A percentile compares a stretch with the other conserved stretches of the same genome.
Evolutionary conservation across 1,140 invertebrate genomes (phyloP).

Genomic region (Bicyclus anynana): DNA sequence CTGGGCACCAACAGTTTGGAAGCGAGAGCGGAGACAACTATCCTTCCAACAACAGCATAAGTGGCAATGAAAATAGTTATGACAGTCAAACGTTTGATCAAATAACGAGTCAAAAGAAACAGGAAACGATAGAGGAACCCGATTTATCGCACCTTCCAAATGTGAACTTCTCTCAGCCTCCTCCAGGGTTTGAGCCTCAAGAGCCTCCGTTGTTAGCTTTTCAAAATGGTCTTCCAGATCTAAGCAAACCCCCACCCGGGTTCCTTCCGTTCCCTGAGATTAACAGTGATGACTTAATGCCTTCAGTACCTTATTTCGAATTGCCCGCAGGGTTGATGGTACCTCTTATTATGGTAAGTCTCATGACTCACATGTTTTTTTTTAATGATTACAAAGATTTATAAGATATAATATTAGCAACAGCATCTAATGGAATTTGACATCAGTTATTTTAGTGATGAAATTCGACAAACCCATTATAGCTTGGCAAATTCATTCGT

Average conservation of each 20-base stretch:
- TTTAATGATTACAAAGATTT: too few relatives aligned
- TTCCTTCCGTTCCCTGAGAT: conserved; percentile 79
- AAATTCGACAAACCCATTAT: too few relatives aligned
- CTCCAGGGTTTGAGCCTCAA: conserved; percentile 76
- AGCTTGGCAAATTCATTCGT: too few relatives aligned
- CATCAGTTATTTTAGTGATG: too few relatives aligned
- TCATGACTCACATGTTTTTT: too few relatives aligned
- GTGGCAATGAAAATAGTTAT: conserved; percentile 68
- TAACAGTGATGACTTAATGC: conserved; percentile 86
- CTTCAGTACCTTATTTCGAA: conserved; percentile 96
- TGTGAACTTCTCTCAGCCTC: conserved; percentile 78
- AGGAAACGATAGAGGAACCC: conserved; percentile 50
- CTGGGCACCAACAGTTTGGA: conserved; percentile 54
- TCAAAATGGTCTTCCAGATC: conserved; percentile 83
- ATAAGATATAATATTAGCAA: too few relatives aligned
- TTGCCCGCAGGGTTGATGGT: conserved; percentile 97
- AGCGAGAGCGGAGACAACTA: conserved; percentile 68
- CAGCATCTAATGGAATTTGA: too few relatives aligned
- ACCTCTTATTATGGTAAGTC: conserved; percentile 89
- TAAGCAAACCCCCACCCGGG: conserved; percentile 91
- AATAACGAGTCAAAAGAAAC: conserved; percentile 47
- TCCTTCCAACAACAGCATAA: conserved; percentile 64
- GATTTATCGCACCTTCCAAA: conserved; percentile 60
- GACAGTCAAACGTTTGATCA: conserved; percentile 71
- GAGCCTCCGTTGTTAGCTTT: conserved; percentile 57